Evolutionary conservation across 92 coral and sea anemone species (phyloP).

Genomic region (Zoanthus sociatus): DNA sequence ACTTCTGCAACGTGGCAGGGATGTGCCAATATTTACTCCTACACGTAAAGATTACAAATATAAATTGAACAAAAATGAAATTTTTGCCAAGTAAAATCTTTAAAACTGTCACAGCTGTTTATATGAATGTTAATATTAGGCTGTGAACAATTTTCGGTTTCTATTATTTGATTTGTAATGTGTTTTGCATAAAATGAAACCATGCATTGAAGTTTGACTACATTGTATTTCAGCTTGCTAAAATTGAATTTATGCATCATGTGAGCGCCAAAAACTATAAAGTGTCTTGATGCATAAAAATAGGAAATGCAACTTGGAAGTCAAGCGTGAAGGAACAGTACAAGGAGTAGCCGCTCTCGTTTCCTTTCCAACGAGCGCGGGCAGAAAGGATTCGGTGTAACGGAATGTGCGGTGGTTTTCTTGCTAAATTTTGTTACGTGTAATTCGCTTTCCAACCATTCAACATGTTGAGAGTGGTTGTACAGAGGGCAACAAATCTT

Average conservation of each 20-base stretch:
- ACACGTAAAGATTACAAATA: neutral
- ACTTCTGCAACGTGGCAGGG: neutral
- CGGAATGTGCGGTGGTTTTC: neutral
- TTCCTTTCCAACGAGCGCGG: neutral
- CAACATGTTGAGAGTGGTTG: constrained; percentile 40
- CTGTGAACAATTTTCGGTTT: neutral
- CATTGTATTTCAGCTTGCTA: neutral
- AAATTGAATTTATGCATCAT: constrained; percentile 2
- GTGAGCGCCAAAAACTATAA: neutral
- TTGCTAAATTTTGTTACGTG: neutral
- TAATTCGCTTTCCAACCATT: neutral
- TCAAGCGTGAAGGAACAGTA: constrained; percentile 31
- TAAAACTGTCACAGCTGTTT: neutral
- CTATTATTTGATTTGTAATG: neutral
- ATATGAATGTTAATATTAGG: neutral
- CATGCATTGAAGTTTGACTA: neutral
- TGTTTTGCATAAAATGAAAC: neutral
- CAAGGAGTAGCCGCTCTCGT: neutral
- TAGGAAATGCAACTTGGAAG: constrained; percentile 19
- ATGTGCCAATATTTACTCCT: neutral
- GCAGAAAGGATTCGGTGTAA: neutral
- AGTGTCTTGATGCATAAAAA: constrained; percentile 22
- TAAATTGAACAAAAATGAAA: neutral
- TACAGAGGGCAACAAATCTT: constrained; percentile 48
- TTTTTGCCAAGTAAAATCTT: neutral